phyloP scores from a whole-genome alignment of 2,888 invertebrate species.

The Cephalotes varians region DNA sequence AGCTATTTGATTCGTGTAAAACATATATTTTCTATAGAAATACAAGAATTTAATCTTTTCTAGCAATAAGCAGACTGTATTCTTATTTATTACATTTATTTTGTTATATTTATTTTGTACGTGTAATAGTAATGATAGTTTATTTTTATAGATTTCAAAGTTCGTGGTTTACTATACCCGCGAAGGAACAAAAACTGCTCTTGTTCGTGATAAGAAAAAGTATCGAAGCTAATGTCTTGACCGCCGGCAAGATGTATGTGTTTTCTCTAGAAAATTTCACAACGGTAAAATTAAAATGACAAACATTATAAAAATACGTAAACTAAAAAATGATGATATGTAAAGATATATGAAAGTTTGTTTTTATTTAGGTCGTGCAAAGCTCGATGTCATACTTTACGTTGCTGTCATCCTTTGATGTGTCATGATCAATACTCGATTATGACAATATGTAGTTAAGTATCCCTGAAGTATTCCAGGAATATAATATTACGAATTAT shows the following conservation, averaged over 20 bases:
- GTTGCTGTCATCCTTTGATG: background rate
- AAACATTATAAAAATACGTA: background rate
- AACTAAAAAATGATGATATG: background rate
- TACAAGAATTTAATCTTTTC: background rate
- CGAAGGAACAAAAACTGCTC: background rate
- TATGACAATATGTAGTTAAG: background rate
- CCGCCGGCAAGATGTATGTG: conserved; percentile 13
- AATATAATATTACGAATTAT: background rate
- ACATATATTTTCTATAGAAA: background rate
- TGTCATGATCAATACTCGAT: background rate
- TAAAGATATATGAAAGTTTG: background rate
- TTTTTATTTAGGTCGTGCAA: conserved; percentile 2
- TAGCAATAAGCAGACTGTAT: background rate
- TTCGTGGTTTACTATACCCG: background rate
- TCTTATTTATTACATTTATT: background rate
- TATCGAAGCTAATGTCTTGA: background rate
- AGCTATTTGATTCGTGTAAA: background rate
- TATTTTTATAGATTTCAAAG: conserved; percentile 9
- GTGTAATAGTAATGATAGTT: background rate
- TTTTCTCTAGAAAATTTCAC: conserved; percentile 24
- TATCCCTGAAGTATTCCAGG: background rate
- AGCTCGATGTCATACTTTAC: conserved; percentile 30
- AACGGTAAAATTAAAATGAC: background rate
- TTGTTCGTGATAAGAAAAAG: conserved; percentile 3
- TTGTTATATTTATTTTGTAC: background rate